These are phyloP conservation scores for Enhydra lutris DNA, from an alignment of 2,113 vertebrate species.

Conservation along the genomic window DNA sequence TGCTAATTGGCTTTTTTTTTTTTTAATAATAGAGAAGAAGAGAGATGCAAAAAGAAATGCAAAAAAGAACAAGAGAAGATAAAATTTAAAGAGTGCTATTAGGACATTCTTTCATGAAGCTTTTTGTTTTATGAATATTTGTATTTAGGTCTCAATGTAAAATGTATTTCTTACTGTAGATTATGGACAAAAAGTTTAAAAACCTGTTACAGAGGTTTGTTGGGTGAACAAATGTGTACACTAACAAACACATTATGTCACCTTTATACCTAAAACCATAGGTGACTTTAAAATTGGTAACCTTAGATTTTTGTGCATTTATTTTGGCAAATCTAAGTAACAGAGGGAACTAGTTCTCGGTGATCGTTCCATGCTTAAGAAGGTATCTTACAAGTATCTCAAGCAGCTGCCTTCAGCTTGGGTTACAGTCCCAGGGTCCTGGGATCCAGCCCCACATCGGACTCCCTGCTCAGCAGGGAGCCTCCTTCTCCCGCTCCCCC, in stretches of 20 bases:
- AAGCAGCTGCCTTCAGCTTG: no score
- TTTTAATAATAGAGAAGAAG: not conserved
- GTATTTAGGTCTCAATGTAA: not conserved
- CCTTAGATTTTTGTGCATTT: not conserved
- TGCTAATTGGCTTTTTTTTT: not conserved
- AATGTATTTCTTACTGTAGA: not conserved
- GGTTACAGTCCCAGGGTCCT: no score
- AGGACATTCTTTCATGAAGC: not conserved
- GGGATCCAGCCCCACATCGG: no score
- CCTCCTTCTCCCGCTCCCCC: no score
- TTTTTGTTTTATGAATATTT: not conserved
- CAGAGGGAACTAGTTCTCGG: not conserved
- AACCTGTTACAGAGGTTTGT: not conserved
- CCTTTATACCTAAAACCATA: not conserved
- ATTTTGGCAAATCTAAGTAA: not conserved
- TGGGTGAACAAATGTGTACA: not conserved
- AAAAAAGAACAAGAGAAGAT: not conserved
- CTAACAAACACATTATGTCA: not conserved
- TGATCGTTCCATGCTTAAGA: not conserved
- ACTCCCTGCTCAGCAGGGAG: no score
- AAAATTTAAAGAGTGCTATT: not conserved
- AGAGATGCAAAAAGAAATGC: not conserved
- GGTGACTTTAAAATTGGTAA: not conserved
- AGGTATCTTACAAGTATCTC: not conserved
- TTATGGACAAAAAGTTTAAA: not conserved